A percentile compares a stretch with the other conserved stretches of the same genome.
Evolutionary conservation across 2,797 vertebrate species (phyloP).

Genomic region (Vireo griseus): DNA sequence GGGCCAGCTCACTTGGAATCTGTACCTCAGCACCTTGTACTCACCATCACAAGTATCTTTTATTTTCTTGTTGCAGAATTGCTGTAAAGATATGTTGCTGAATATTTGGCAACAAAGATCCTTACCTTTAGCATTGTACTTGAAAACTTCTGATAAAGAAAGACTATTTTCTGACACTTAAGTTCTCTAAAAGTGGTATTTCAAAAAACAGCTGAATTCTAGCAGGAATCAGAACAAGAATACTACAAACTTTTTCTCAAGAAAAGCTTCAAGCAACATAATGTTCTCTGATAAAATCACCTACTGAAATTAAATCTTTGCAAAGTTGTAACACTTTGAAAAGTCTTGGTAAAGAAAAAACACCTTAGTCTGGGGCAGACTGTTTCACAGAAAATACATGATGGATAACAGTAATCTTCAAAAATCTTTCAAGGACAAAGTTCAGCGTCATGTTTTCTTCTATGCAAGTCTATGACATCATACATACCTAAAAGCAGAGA

Average conservation of each 20-base stretch:
- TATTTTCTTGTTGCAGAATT: not conserved
- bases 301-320: not conserved
- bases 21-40: not conserved
- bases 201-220: not conserved
- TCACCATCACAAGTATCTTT: not conserved
- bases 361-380: not conserved
- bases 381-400: not conserved
- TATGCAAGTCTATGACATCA: not conserved
- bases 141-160: not conserved
- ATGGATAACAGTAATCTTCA: not conserved
- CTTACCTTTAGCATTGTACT: not conserved
- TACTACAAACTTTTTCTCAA: not conserved
- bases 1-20: not conserved
- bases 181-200: not conserved
- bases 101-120: not conserved
- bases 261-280: not conserved
- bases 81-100: not conserved
- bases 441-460: not conserved
- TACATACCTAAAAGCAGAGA: not conserved
- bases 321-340: not conserved
- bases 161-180: not conserved
- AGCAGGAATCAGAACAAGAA: not conserved
- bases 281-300: not conserved
- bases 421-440: constrained; percentile 23
- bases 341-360: not conserved